Conservation (phyloP, 2,113 vertebrate genomes). For the Polyodon spathula region DNA sequence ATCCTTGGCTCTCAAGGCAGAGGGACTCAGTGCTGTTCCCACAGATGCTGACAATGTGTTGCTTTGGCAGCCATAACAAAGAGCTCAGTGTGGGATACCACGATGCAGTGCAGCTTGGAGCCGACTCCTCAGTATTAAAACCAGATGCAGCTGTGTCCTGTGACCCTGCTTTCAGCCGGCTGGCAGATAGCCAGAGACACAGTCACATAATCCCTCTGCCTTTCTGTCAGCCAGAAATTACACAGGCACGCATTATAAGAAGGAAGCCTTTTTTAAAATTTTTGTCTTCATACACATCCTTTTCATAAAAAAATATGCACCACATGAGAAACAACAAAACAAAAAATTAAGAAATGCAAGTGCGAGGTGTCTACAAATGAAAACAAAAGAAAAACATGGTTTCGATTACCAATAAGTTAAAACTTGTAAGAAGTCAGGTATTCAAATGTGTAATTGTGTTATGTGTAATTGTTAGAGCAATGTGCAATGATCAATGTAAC, state of each 20-base stretch:
- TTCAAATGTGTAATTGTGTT: no score
- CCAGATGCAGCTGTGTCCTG: conserved; percentile 43
- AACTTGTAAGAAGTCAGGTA: no score
- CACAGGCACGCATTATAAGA: conserved; percentile 46
- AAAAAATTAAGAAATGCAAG: no score
- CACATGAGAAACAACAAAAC: conserved; percentile 18
- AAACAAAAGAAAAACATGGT: no score
- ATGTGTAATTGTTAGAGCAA: no score
- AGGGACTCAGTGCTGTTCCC: conserved; percentile 20
- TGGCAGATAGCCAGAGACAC: conserved; percentile 25
- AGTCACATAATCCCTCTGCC: background rate
- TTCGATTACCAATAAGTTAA: no score
- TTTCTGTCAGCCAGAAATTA: conserved; percentile 33
- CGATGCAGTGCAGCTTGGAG: conserved; percentile 34
- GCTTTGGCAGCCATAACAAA: conserved; percentile 43
- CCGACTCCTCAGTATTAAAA: conserved; percentile 43
- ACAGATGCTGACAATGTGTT: conserved; percentile 29
- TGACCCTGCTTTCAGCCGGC: conserved; percentile 36
- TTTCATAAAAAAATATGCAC: background rate
- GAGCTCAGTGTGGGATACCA: conserved; percentile 37
- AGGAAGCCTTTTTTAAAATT: background rate
- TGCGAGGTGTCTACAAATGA: no score
- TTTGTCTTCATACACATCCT: background rate
- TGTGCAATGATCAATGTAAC: no score
- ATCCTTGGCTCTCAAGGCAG: conserved; percentile 30